These are phyloP conservation scores for Nyctereutes procyonoides DNA, from an alignment of 2,113 vertebrate genomes.

Conservation along the genomic window DNA sequence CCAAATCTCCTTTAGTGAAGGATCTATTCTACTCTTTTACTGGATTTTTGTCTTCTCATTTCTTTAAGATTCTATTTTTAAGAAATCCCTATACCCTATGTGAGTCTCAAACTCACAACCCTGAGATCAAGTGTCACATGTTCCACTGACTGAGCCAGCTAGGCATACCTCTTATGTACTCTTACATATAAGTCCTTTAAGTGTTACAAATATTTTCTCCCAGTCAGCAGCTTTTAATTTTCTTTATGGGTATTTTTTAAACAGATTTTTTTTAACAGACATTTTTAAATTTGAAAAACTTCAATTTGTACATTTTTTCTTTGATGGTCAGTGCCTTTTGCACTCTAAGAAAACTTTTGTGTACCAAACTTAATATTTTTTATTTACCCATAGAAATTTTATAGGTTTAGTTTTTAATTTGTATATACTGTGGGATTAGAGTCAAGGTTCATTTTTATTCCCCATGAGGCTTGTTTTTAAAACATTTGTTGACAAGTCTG, in stretches of 20 bases:
- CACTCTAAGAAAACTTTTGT: neutral
- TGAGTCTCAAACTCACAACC: too few species aligned
- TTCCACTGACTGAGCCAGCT: neutral
- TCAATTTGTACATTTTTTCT: neutral
- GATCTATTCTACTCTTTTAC: neutral
- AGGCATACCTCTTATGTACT: neutral
- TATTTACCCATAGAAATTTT: neutral
- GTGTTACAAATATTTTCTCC: neutral
- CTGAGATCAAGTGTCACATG: too few species aligned
- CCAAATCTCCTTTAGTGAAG: neutral
- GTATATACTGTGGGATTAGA: neutral
- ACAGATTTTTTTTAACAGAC: neutral
- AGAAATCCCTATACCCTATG: too few species aligned
- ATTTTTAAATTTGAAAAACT: conserved; percentile 13
- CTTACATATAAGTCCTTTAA: neutral
- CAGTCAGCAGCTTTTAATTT: neutral
- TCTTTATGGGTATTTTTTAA: neutral
- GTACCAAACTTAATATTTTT: conserved; percentile 5
- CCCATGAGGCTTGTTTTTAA: neutral
- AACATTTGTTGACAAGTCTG: neutral
- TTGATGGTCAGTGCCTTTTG: neutral
- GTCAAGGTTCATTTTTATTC: neutral
- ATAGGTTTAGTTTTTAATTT: neutral
- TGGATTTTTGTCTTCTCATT: neutral
- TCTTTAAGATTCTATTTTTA: too few species aligned